These are phyloP conservation scores for Dorcus hopei DNA, from an alignment of 2,888 invertebrate species.

Conservation along the genomic window DNA sequence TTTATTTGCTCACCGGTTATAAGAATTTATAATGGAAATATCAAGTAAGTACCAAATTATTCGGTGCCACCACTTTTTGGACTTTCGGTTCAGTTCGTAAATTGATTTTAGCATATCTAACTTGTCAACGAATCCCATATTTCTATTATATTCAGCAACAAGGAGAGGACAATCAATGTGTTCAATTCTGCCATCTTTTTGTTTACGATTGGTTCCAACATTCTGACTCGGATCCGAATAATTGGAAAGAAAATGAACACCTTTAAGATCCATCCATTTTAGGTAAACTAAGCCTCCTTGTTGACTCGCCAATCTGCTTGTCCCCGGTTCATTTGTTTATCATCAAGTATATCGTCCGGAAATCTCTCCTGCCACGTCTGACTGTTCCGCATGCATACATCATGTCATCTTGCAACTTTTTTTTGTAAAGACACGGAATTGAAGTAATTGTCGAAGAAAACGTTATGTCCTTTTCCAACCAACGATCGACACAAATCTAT, in stretches of 20 bases:
- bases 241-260: constrained; percentile 7
- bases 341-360: constrained; percentile 20
- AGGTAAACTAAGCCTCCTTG: constrained; percentile 3
- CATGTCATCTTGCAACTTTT: constrained; percentile 3
- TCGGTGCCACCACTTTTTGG: constrained; percentile 20
- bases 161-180: no score
- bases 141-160: neutral
- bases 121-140: constrained; percentile 20
- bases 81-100: constrained; percentile 17
- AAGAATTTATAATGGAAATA: constrained; percentile 14
- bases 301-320: no score
- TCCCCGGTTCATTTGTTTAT: no score
- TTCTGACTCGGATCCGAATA: neutral
- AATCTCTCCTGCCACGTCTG: constrained; percentile 17
- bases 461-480: constrained; percentile 14
- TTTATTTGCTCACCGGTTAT: no score
- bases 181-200: neutral
- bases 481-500: constrained; percentile 6
- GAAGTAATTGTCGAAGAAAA: constrained; percentile 10
- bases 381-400: constrained; percentile 27
- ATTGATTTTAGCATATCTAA: constrained; percentile 7
- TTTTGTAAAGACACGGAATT: neutral
- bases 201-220: neutral
- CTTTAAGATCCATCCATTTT: constrained; percentile 15
- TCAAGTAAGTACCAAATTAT: constrained; percentile 15